Base-by-base conservation (phyloP, 92 coral and sea anemone genomes). In the Phymanthus crucifer region DNA sequence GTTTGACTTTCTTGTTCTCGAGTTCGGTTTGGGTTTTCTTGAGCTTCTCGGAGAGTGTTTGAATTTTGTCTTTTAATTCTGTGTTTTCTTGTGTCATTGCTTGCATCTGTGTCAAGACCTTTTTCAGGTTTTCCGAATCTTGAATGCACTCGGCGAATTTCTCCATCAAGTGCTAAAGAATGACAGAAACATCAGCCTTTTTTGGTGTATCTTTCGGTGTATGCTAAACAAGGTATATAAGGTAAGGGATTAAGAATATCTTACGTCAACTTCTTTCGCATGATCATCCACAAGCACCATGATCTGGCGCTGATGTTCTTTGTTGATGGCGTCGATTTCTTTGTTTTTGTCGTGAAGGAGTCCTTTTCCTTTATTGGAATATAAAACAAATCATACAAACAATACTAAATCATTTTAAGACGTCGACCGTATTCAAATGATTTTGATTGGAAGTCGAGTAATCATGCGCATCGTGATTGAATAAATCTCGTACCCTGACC, bases 121-220 rank as follows among this genome's bases (percentile, higher is more conserved):
- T 87, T 80, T 90, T 95, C 48, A 95, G 94, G 66, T 91, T 93
- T 67, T 91, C 98, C 3, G 93, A 94, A 81, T 93, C 97, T 24
- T 92, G 94, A 1, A 91, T 87, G 26, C 90, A 95, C 40, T 87
- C 93, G 2, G 95, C 91, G 67, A 92, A 92, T 73, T 95, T 93
- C 71, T 93, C 97, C 94, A 88, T 87, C 61, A 95, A 84, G 23
- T 87, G 81, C 98, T 95, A 76, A 24, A 71, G 65, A 11, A 54
- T 17, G 13, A 9, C 7, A 72, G 17, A 65, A 35, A 58, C 11
- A 50, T 5, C 68, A 21, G 9, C 2, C 11, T 2, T 57, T 21
- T n/a, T 24, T 57, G 0, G 23, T 16, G 4, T 3, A 13, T 50
- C 26, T 38, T 38, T 38, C 45, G 45, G 5, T 11, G 5, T 38